These are phyloP conservation scores for Reticulitermes speratus DNA, from an alignment of 1,140 invertebrate genomes.

Conservation along the genomic window DNA sequence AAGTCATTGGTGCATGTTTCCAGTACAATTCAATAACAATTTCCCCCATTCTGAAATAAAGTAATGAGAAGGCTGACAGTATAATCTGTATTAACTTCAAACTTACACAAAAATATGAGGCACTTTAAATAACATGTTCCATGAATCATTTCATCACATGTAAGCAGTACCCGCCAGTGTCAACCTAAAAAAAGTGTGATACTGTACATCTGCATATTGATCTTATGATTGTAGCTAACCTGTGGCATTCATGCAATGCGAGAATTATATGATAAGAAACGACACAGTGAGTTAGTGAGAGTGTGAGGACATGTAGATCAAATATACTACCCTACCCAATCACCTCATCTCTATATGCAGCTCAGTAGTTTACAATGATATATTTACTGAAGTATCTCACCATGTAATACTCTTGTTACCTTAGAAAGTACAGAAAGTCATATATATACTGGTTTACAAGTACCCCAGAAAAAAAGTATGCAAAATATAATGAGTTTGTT, in stretches of 20 bases:
- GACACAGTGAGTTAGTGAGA: no score
- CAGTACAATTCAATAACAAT: slow-evolving; percentile 93
- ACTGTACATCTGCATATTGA: not conserved
- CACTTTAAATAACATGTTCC: slow-evolving; percentile 20
- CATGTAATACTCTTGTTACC: not conserved
- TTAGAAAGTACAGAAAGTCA: not conserved
- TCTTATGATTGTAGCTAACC: no score
- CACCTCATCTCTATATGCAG: not conserved
- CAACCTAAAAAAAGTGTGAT: not conserved
- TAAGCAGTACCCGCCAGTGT: slow-evolving; percentile 18
- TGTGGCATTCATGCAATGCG: no score
- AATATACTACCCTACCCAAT: not conserved
- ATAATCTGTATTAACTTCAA: slow-evolving; percentile 15
- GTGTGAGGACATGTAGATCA: not conserved
- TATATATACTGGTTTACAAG: not conserved
- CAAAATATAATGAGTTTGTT: not conserved
- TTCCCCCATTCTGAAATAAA: slow-evolving; percentile 83
- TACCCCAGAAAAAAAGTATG: not conserved
- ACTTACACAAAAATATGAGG: slow-evolving; percentile 18
- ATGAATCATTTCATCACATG: slow-evolving; percentile 22
- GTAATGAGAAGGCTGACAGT: slow-evolving; percentile 30
- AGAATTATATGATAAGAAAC: no score
- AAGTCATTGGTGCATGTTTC: slow-evolving; percentile 95
- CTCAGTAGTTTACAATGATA: not conserved
- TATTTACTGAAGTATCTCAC: not conserved